Evolutionary conservation across 2,888 invertebrate genomes (phyloP).

Genomic region (Callimorpha dominula): DNA sequence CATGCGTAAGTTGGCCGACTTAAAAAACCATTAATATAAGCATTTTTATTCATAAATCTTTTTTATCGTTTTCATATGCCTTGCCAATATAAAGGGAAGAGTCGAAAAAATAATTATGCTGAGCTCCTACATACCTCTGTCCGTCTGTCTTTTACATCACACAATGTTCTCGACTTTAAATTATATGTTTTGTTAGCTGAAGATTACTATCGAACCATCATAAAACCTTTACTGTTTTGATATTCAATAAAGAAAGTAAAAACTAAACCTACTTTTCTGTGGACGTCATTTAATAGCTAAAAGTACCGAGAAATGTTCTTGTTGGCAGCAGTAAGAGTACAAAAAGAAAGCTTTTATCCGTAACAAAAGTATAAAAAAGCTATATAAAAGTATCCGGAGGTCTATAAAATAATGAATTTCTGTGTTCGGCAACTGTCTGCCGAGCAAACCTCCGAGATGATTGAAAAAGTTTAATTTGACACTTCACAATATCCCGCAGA

Average conservation of each 20-base stretch:
- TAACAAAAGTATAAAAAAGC: conserved; percentile 46
- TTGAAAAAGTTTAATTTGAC: conserved; percentile 76
- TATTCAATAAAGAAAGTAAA: neutral
- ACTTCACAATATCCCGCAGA: conserved; percentile 54
- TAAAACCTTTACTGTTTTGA: neutral
- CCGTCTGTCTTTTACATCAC: too few relatives aligned
- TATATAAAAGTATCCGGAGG: conserved; percentile 42
- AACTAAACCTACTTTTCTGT: neutral
- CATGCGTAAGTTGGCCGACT: too few relatives aligned
- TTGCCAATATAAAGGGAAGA: too few relatives aligned
- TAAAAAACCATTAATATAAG: too few relatives aligned
- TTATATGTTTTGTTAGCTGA: too few relatives aligned
- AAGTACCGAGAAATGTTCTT: conserved; percentile 1
- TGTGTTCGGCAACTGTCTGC: conserved; percentile 45
- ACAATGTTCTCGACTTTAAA: too few relatives aligned
- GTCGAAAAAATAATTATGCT: too few relatives aligned
- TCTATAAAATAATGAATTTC: conserved; percentile 57
- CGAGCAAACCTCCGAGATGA: conserved; percentile 56
- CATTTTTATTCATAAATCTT: too few relatives aligned
- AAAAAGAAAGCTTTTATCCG: conserved; percentile 39
- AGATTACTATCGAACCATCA: neutral
- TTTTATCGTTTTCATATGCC: too few relatives aligned
- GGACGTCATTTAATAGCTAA: neutral
- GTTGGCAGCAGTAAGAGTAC: conserved; percentile 21
- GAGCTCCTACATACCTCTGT: too few relatives aligned